Base-by-base conservation (phyloP, 35 echinoderm and acorn worm genomes). In the Anneissia japonica region DNA sequence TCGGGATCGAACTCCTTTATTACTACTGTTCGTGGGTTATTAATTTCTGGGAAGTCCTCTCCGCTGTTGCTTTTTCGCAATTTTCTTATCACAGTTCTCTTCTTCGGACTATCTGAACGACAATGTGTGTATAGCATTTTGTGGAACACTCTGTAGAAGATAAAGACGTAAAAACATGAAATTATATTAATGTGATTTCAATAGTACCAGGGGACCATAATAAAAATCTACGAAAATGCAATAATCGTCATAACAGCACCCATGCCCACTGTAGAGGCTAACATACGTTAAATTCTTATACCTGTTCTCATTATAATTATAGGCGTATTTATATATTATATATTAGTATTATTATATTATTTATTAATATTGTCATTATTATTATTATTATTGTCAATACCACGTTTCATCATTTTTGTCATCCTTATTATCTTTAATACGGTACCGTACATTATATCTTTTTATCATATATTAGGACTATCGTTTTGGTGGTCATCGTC, bases 1-100 rank as follows among this genome's bases (percentile, higher is more conserved):
- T 89, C 36, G 28, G 91, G 86, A 45, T 99, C 96, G 45, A 99
- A 99, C 84, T 99, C 96, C 38, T 99, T 92, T 11, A 99, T 81
- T 0, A 86, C 56, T 4, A 99, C 75, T 1, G 89, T 99, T 74
- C 96, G 38, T 9, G 96, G 96, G 86, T 88, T 74, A 33, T 81
- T 89, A 73, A 77, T 37, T 37, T 92, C 91, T 45, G 64, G 77
- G 81, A 87, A 81, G 45, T 88, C 80, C 23, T 73, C 81, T n/a
- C 87, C 84, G 35, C 88, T 77, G 28, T 86, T 86, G n/a, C 85
- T 89, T 84, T 87, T 51, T 81, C 91, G 80, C n/a, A 93, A 84
- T 80, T 89, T 79, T 31, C 81, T 82, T 35, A 87, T 84, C 17
- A 93, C 79, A 81, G 79, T 88, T 30, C 73, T 81, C 32, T 89